phyloP scores from a whole-genome alignment of 2,888 invertebrate genomes.

The Gymnoscelis rufifasciata region DNA sequence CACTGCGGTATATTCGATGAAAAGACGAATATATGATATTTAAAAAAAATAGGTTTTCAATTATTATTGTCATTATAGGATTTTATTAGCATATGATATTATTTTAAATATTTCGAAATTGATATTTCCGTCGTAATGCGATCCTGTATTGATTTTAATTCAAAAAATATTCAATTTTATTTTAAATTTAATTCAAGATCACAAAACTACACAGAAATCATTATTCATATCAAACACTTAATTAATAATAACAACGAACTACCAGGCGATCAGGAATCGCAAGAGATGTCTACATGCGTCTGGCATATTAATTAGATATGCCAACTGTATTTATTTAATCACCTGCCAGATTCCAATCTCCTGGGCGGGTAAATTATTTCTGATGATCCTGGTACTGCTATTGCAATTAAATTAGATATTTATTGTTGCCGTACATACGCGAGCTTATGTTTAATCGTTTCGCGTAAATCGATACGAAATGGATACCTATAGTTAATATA shows the following conservation, averaged over 20 bases:
- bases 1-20: too few relatives aligned
- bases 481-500: too few relatives aligned
- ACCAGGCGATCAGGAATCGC: constrained; percentile 54
- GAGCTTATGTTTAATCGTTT: too few relatives aligned
- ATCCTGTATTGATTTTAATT: background rate
- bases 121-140: background rate
- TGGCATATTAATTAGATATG: constrained; percentile 74
- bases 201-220: too few relatives aligned
- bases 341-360: constrained; percentile 70
- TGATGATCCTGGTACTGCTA: constrained; percentile 31
- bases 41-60: too few relatives aligned
- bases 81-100: too few relatives aligned
- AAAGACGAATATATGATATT: too few relatives aligned
- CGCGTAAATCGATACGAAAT: too few relatives aligned
- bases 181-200: too few relatives aligned
- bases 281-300: constrained; percentile 68
- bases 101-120: too few relatives aligned
- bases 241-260: constrained; percentile 47
- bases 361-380: constrained; percentile 65
- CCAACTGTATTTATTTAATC: constrained; percentile 75
- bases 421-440: background rate
- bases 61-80: too few relatives aligned
- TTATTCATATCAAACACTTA: too few relatives aligned
- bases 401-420: background rate
- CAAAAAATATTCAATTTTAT: background rate